A percentile compares a stretch with the other conserved stretches of the same genome.
These are phyloP conservation scores for Proteles cristata DNA, from an alignment of 2,113 vertebrate species.

Conservation along the genomic window DNA sequence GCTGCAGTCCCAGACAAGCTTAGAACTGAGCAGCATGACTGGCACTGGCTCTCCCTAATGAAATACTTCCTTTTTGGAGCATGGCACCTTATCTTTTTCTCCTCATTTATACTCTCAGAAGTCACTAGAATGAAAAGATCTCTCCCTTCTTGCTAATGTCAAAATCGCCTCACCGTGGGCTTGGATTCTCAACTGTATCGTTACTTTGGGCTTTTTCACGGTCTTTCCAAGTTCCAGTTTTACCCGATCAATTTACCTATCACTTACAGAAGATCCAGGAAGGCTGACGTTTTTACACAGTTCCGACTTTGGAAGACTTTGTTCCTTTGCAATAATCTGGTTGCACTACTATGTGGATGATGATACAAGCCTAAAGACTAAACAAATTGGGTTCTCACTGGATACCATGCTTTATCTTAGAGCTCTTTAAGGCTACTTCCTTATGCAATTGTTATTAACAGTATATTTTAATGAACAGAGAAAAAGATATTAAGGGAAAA, in stretches of 20 bases:
- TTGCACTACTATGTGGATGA: neutral
- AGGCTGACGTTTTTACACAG: neutral
- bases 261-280: neutral
- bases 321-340: neutral
- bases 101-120: neutral
- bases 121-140: neutral
- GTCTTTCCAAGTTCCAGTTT: neutral
- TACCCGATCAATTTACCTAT: neutral
- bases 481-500: neutral
- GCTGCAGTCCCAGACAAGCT: neutral
- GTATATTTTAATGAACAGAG: slow-evolving; percentile 6
- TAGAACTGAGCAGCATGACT: neutral
- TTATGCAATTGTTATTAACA: neutral
- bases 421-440: neutral
- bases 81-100: neutral
- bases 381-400: neutral
- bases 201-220: neutral
- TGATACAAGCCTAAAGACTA: neutral
- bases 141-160: neutral
- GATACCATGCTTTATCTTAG: neutral
- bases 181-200: neutral
- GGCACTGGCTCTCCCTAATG: neutral
- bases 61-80: neutral
- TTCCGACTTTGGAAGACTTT: neutral
- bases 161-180: neutral